Base-by-base conservation (phyloP, 2,113 vertebrate genomes). In the Rhinogobius similis region DNA sequence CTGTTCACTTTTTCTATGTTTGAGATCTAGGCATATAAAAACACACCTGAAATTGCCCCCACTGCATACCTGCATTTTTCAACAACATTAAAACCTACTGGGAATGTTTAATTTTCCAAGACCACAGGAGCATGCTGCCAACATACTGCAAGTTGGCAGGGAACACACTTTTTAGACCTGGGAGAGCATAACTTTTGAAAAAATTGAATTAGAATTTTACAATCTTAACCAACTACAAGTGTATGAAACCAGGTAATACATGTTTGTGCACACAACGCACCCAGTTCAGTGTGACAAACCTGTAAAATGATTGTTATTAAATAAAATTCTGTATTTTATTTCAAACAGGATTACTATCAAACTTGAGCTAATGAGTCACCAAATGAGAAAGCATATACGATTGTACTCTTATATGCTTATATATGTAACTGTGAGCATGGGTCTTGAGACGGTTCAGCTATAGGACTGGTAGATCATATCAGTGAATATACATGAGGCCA, bases 41-140 rank as follows among this genome's bases (percentile, higher is more conserved):
- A 91, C 86, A 90, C 67, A 66, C 68, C 73, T 88, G 82, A 89
- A 86, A 82, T 79, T 65, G 58, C 52, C 72, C 81, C 63, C 81
- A 72, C 83, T 36, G 44, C 78, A 77, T 81, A 87, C 85, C 83
- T 87, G 84, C 67, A 77, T 82, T 89, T 88, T 86, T 86, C 83
- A 79, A 76, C 80, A 76, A 72, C 83, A 77, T 81, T 87, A 61
- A 89, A 83, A 79, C 73, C 65, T 61, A 58, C 56, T 75, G 76
- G 55, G 74, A 84, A 82, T 87, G 82, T 91, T 92, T 90, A 67
- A 74, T 68, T 88, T 87, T 81, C 68, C 59, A 66, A 65, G 69
- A 76, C 52, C 65, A 69, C 58, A 72, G 66, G 69, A 70, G 78
- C 71, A 72, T 77, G 75, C 62, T 59, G 66, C 80, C 77, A 38